These are phyloP conservation scores for Euleptes europaea DNA, from an alignment of 2,113 vertebrate species.

Conservation along the genomic window DNA sequence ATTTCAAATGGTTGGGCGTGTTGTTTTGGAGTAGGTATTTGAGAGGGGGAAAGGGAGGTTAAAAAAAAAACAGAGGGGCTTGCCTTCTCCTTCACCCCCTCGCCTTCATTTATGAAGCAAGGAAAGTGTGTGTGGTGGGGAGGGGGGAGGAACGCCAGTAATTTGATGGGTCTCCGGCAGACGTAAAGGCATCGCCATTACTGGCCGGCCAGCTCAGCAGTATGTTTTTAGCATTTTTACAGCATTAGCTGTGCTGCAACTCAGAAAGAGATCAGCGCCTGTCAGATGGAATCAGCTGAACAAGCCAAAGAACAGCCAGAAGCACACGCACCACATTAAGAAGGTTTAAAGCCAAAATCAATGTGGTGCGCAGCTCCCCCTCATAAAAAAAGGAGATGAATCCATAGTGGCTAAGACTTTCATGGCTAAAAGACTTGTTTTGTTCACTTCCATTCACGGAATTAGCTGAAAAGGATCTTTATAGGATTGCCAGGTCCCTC, in stretches of 20 bases:
- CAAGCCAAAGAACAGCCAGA: slow-evolving; percentile 34
- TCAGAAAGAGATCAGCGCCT: slow-evolving; percentile 45
- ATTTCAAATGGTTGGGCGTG: neutral
- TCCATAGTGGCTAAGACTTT: slow-evolving; percentile 24
- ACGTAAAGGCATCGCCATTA: slow-evolving; percentile 53
- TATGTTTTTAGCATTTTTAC: slow-evolving; percentile 68
- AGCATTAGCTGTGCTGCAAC: slow-evolving; percentile 43
- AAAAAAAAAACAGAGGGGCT: neutral
- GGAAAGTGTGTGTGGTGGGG: no score
- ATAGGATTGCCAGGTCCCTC: no score
- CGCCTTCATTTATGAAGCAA: neutral
- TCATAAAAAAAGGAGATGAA: neutral
- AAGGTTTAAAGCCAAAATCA: slow-evolving; percentile 46
- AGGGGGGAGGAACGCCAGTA: slow-evolving; percentile 16
- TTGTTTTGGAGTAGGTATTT: neutral
- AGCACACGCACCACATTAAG: slow-evolving; percentile 22
- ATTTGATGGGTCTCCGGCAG: slow-evolving; percentile 8
- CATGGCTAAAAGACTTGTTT: slow-evolving; percentile 10
- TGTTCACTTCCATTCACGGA: slow-evolving; percentile 23
- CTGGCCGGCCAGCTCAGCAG: slow-evolving; percentile 59
- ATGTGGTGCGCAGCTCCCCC: slow-evolving; percentile 32
- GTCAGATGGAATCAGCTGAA: slow-evolving; percentile 56
- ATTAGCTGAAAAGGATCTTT: slow-evolving; percentile 26
- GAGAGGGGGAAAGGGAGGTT: no score
- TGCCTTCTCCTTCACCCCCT: neutral